A percentile compares a stretch with the other conserved stretches of the same genome.
Conservation (phyloP, 2,888 invertebrate species). For the Opisthograptis luteolata region DNA sequence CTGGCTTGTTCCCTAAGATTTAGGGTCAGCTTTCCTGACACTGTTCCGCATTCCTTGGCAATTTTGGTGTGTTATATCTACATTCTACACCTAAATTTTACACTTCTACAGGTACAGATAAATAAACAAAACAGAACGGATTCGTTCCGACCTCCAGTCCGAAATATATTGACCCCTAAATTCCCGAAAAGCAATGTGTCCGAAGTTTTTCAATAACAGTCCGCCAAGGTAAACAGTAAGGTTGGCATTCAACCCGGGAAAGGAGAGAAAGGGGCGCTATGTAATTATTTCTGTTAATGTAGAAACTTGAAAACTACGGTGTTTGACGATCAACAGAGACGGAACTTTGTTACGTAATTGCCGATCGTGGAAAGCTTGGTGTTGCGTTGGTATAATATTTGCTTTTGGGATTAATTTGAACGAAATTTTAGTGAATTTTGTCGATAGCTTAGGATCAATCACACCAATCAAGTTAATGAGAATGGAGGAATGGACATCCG, state of each 20-base stretch:
- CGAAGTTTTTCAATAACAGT: conserved; percentile 76
- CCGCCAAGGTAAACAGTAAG: conserved; percentile 68
- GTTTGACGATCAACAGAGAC: conserved; percentile 68
- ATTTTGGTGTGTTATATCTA: no score
- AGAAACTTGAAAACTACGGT: conserved; percentile 64
- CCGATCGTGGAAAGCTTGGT: conserved; percentile 38
- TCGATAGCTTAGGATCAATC: no score
- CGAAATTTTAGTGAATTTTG: no score
- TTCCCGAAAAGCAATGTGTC: conserved; percentile 60
- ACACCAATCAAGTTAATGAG: no score
- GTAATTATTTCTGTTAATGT: conserved; percentile 81
- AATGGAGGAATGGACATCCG: no score
- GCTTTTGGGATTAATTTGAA: neutral
- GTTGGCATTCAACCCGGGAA: conserved; percentile 56
- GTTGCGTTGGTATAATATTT: neutral
- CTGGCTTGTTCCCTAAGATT: no score
- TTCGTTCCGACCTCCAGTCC: neutral
- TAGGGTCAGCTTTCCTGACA: no score
- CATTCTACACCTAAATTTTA: no score
- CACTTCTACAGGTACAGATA: no score
- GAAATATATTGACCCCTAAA: conserved; percentile 30
- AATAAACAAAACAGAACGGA: conserved; percentile 3
- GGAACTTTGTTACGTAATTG: conserved; percentile 56
- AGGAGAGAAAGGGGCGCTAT: conserved; percentile 42
- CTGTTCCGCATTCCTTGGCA: neutral